These are phyloP conservation scores for Rhodeus uyekii DNA, from an alignment of 2,797 vertebrate species.

Conservation along the genomic window DNA sequence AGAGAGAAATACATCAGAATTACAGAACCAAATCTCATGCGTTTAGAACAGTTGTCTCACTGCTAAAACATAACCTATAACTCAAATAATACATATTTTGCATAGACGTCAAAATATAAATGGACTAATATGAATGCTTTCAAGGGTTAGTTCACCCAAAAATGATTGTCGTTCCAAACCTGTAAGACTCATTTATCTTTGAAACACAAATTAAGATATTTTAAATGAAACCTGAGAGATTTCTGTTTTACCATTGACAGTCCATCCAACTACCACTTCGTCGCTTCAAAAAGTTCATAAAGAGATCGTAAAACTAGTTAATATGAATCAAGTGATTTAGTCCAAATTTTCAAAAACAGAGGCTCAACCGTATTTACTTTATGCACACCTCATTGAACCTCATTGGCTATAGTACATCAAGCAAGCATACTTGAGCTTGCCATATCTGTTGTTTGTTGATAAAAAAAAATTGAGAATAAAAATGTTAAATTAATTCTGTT, in stretches of 20 bases:
- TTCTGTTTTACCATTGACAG: background rate
- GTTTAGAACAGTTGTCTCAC: background rate
- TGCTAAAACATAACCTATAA: background rate
- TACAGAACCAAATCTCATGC: background rate
- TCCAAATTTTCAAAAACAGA: background rate
- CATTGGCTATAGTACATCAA: background rate
- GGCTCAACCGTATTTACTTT: background rate
- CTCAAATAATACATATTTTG: background rate
- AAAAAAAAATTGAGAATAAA: background rate
- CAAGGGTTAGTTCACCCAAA: background rate
- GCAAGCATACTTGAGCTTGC: background rate
- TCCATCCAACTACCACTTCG: background rate
- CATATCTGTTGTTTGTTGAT: background rate
- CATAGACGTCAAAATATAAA: conserved; percentile 2
- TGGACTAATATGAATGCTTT: background rate
- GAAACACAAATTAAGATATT: background rate
- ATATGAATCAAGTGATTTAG: background rate
- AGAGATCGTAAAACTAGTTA: background rate
- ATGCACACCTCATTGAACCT: background rate
- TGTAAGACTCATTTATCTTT: background rate
- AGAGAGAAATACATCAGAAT: conserved; percentile 18
- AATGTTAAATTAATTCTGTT: background rate
- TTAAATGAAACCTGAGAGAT: background rate
- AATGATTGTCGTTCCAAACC: background rate
- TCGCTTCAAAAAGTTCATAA: background rate